Conservation (phyloP, 2,888 invertebrate species). For the Drosophila lutescens region DNA sequence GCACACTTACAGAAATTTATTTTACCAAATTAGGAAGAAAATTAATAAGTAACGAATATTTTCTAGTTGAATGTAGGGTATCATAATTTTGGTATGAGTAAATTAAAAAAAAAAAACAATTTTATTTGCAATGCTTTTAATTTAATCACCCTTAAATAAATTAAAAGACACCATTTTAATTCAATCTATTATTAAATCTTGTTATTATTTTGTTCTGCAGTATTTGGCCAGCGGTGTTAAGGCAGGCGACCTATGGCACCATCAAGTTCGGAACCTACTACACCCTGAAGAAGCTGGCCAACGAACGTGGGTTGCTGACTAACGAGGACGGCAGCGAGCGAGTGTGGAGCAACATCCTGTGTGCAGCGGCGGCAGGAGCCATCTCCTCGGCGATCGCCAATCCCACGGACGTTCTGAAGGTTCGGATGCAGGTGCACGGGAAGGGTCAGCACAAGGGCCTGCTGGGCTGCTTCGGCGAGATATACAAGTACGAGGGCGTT, state of each 20-base stretch:
- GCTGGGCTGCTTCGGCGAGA: conserved; percentile 91
- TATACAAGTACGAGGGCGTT: conserved; percentile 92
- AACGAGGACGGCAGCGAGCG: conserved; percentile 85
- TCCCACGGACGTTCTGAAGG: conserved; percentile 98
- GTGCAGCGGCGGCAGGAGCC: conserved; percentile 90
- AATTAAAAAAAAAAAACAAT: too few relatives aligned
- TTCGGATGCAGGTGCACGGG: conserved; percentile 93
- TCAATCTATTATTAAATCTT: not conserved
- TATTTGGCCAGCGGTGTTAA: conserved; percentile 95
- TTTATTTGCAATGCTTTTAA: too few relatives aligned
- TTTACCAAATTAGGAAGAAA: not conserved
- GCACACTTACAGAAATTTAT: not conserved
- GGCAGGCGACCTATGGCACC: conserved; percentile 97
- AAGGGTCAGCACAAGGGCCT: conserved; percentile 87
- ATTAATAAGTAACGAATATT: too few relatives aligned
- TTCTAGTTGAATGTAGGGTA: too few relatives aligned
- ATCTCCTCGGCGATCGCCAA: conserved; percentile 97
- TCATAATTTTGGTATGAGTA: too few relatives aligned
- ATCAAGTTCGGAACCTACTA: conserved; percentile 98
- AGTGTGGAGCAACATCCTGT: conserved; percentile 90
- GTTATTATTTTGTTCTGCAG: conserved; percentile 84
- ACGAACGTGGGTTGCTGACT: conserved; percentile 85
- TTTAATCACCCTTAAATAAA: too few relatives aligned
- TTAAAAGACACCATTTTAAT: too few relatives aligned
- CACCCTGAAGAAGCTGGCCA: conserved; percentile 90